These are phyloP conservation scores for Rhorus exstirpatorius DNA, from an alignment of 2,888 invertebrate genomes.

Conservation along the genomic window DNA sequence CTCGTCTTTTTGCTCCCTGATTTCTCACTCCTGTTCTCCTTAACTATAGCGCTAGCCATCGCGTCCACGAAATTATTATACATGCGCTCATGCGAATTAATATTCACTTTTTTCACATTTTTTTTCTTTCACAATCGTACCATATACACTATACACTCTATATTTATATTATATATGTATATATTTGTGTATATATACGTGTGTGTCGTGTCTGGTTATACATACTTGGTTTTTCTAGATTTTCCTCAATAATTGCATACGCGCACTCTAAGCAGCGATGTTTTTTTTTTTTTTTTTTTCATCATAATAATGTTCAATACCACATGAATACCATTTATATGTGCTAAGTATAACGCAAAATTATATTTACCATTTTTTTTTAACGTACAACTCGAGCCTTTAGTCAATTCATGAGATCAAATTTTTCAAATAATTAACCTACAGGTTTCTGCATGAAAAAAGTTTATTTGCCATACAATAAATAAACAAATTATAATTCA, in stretches of 20 bases:
- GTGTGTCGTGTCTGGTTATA: conserved; percentile 44
- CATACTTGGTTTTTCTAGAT: conserved; percentile 50
- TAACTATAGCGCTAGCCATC: conserved; percentile 12
- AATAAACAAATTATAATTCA: too few species aligned
- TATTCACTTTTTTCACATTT: conserved; percentile 51
- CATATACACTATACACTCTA: conserved; percentile 50
- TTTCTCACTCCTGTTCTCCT: conserved; percentile 39
- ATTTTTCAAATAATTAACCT: too few species aligned
- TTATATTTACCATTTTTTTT: too few species aligned
- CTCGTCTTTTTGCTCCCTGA: conserved; percentile 41
- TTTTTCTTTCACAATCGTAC: conserved; percentile 40
- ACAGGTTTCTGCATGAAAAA: too few species aligned
- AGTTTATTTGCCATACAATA: too few species aligned
- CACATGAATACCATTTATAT: too few species aligned
- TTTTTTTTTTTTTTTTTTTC: conserved; percentile 11
- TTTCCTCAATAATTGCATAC: too few species aligned
- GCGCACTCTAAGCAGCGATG: too few species aligned
- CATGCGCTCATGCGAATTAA: conserved; percentile 70
- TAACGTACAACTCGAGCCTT: too few species aligned
- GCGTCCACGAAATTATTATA: conserved; percentile 68
- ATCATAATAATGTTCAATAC: too few species aligned
- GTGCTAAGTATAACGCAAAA: too few species aligned
- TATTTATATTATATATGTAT: conserved; percentile 56
- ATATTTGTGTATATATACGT: conserved; percentile 38
- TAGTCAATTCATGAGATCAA: too few species aligned